These are phyloP conservation scores for Helostoma temminkii DNA, from an alignment of 2,797 vertebrate genomes.

Conservation along the genomic window DNA sequence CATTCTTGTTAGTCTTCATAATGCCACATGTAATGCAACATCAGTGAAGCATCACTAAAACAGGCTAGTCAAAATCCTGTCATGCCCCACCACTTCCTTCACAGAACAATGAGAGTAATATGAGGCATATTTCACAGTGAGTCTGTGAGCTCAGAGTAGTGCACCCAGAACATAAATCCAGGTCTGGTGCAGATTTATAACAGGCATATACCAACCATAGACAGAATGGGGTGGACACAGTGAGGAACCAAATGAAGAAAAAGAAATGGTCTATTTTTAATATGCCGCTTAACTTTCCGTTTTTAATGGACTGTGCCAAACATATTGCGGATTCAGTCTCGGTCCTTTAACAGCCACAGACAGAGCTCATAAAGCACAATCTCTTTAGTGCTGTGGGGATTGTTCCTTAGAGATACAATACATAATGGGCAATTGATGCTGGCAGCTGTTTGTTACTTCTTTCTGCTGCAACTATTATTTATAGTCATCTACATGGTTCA, in stretches of 20 bases:
- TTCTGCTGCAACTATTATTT: conserved; percentile 30
- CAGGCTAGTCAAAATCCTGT: conserved; percentile 35
- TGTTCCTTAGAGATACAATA: conserved; percentile 35
- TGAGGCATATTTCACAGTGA: conserved; percentile 61
- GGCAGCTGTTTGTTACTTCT: conserved; percentile 19
- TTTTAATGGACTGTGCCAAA: conserved; percentile 61
- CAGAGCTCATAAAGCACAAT: conserved; percentile 29
- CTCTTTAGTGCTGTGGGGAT: conserved; percentile 41
- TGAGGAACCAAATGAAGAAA: conserved; percentile 41
- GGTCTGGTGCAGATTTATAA: conserved; percentile 63
- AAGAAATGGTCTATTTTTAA: conserved; percentile 53
- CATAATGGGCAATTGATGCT: conserved; percentile 37
- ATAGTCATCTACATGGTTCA: background rate
- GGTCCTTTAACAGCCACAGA: conserved; percentile 41
- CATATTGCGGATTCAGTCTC: conserved; percentile 51
- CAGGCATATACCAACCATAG: conserved; percentile 54
- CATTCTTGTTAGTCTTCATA: conserved; percentile 29
- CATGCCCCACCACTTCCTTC: conserved; percentile 46
- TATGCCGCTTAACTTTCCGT: conserved; percentile 48
- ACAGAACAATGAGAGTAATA: conserved; percentile 57
- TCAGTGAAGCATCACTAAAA: conserved; percentile 26
- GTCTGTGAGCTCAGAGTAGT: conserved; percentile 47
- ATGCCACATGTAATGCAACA: conserved; percentile 22
- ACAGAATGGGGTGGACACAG: conserved; percentile 30
- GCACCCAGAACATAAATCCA: conserved; percentile 60